Conservation (phyloP, 2,888 invertebrate species). For the Taenaris catops region DNA sequence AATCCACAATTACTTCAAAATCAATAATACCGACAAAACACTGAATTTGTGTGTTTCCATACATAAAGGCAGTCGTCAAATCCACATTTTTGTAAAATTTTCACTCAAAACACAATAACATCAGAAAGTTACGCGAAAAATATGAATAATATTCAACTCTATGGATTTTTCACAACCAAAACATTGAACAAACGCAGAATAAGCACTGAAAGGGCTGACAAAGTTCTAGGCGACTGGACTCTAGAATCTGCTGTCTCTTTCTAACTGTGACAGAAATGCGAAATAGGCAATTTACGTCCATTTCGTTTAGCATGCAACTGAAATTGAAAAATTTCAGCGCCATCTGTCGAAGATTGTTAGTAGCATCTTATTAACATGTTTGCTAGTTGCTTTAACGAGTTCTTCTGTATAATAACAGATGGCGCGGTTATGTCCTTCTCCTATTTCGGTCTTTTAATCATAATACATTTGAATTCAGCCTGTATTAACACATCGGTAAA, state of each 20-base stretch:
- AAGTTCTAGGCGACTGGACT: background rate
- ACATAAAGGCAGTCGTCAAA: background rate
- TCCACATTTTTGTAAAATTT: conserved; percentile 4
- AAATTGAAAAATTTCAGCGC: too few species aligned
- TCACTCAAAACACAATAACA: conserved; percentile 1
- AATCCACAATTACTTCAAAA: conserved; percentile 14
- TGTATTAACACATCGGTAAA: too few species aligned
- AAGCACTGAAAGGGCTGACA: conserved; percentile 15
- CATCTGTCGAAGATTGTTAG: too few species aligned
- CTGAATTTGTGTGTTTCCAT: background rate
- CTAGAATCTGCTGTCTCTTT: conserved; percentile 11
- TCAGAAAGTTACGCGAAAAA: conserved; percentile 1
- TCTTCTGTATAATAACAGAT: too few species aligned
- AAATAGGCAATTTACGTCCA: background rate
- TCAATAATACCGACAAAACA: conserved; percentile 14
- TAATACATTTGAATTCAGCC: too few species aligned
- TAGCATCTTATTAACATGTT: too few species aligned
- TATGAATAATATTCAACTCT: conserved; percentile 3
- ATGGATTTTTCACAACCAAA: conserved; percentile 26
- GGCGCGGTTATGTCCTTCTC: too few species aligned
- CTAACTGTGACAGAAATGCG: background rate
- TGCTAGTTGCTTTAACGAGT: too few species aligned
- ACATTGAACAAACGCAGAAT: conserved; percentile 25
- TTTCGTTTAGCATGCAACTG: too few species aligned
- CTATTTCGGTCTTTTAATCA: too few species aligned